Percentiles rank a stretch among this genome's conserved stretches.
Conservation (phyloP, 2,113 vertebrate species). For the Microcebus ravelobensis region DNA sequence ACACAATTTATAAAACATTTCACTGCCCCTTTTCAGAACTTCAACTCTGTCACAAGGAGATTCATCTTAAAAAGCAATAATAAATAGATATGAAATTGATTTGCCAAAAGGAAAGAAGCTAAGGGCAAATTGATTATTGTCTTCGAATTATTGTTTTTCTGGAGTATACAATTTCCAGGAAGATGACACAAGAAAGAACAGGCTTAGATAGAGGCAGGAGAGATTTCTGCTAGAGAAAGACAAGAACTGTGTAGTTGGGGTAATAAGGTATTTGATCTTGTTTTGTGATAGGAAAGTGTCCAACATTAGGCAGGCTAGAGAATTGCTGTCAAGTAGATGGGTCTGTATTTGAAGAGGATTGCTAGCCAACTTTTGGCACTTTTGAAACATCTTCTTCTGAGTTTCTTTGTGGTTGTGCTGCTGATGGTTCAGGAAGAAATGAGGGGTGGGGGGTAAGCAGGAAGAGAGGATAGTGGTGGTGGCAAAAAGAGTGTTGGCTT, state of each 20-base stretch:
- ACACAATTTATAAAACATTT: too few species aligned
- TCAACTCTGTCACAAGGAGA: background rate
- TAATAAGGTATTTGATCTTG: background rate
- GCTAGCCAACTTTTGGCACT: background rate
- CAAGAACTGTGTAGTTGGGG: background rate
- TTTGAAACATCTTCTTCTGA: background rate
- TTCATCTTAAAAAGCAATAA: background rate
- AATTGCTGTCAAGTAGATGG: background rate
- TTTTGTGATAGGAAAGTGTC: background rate
- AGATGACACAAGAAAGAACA: background rate
- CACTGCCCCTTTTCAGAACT: too few species aligned
- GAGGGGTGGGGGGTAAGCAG: background rate
- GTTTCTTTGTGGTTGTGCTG: background rate
- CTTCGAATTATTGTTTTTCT: slow-evolving; percentile 8
- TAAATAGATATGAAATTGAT: background rate
- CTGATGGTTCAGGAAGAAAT: background rate
- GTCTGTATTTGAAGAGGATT: background rate
- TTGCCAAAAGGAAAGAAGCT: background rate
- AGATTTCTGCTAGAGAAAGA: background rate
- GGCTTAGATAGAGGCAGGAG: background rate
- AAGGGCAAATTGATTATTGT: background rate
- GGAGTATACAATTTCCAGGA: background rate
- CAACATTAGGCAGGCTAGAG: background rate
- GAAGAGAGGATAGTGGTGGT: background rate
- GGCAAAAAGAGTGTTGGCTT: background rate